Percentiles rank a stretch among this genome's conserved stretches.
phyloP scores from a whole-genome alignment of 2,888 invertebrate genomes.

The Stramonita haemastoma region DNA sequence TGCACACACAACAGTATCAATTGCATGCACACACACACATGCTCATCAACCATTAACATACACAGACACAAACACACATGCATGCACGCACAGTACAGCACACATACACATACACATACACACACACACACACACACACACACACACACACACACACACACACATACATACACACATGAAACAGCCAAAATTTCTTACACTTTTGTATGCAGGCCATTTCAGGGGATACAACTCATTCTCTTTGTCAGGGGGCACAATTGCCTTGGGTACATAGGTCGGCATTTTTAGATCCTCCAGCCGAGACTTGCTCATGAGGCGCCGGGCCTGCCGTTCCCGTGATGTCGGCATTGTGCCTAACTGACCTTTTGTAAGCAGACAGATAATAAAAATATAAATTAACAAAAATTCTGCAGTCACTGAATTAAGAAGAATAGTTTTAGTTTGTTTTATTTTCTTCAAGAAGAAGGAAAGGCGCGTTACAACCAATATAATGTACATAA shows the following conservation, averaged over 20 bases:
- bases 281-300: conserved; percentile 26
- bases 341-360: conserved; percentile 30
- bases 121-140: background rate
- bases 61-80: no score
- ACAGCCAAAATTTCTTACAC: conserved; percentile 54
- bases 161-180: background rate
- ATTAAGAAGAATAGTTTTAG: no score
- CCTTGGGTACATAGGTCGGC: conserved; percentile 9
- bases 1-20: no score
- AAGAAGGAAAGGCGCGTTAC: no score
- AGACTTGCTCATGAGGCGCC: conserved; percentile 35
- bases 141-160: background rate
- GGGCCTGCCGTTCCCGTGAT: conserved; percentile 29
- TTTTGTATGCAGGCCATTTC: conserved; percentile 63
- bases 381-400: background rate
- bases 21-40: no score
- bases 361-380: background rate
- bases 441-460: no score
- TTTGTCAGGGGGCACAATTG: conserved; percentile 50
- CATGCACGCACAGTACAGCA: no score
- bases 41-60: no score
- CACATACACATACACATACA: no score
- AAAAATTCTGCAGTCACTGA: no score
- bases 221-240: conserved; percentile 64
- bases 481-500: no score